Conservation (phyloP, 2,797 vertebrate species). For the Sebastolobus alascanus region DNA sequence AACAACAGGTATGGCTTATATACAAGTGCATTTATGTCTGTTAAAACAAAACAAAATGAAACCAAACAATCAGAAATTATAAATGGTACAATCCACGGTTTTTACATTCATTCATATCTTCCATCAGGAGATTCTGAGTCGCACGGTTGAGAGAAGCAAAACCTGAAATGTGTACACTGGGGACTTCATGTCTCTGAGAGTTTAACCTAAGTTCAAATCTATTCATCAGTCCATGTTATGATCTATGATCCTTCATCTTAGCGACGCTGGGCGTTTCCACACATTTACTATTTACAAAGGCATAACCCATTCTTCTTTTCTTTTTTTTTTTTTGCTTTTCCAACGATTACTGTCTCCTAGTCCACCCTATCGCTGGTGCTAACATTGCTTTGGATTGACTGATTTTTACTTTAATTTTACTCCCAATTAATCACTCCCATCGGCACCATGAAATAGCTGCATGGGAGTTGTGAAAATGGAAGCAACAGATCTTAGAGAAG, state of each 20-base stretch:
- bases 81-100: conserved; percentile 78
- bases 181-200: conserved; percentile 48
- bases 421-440: conserved; percentile 21
- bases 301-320: conserved; percentile 9
- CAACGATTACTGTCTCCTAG: conserved; percentile 21
- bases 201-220: conserved; percentile 47
- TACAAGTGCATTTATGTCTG: conserved; percentile 85
- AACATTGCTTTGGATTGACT: conserved; percentile 53
- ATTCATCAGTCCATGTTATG: conserved; percentile 32
- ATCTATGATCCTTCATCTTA: conserved; percentile 52
- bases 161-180: conserved; percentile 72
- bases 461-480: conserved; percentile 43
- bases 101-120: conserved; percentile 84
- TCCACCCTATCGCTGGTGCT: conserved; percentile 56
- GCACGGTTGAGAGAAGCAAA: conserved; percentile 67
- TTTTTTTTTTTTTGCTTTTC: conserved; percentile 26
- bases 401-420: conserved; percentile 22
- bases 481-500: conserved; percentile 55
- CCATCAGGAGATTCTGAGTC: conserved; percentile 62
- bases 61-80: conserved; percentile 73
- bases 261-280: conserved; percentile 36
- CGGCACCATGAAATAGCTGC: conserved; percentile 48
- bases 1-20: conserved; percentile 87
- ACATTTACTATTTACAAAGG: conserved; percentile 57
- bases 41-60: conserved; percentile 80